These are phyloP conservation scores for Sericinus montela DNA, from an alignment of 2,888 invertebrate species.

Conservation along the genomic window DNA sequence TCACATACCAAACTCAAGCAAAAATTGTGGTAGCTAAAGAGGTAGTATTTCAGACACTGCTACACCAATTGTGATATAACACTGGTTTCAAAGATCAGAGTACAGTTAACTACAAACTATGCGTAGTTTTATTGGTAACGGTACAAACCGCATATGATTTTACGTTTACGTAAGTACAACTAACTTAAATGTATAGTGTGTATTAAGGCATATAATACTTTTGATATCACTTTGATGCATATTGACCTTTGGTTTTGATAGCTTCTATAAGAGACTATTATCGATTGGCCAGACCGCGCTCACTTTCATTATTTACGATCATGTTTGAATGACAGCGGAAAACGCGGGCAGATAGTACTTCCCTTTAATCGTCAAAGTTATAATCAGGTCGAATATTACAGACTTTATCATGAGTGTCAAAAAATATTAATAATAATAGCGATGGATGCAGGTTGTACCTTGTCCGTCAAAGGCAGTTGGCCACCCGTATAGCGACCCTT, in stretches of 20 bases:
- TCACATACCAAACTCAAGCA: too few relatives aligned
- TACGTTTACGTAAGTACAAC: too few relatives aligned
- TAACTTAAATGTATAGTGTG: background rate
- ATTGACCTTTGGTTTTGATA: constrained; percentile 13
- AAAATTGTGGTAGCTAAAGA: too few relatives aligned
- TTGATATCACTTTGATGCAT: constrained; percentile 1
- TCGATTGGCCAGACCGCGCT: constrained; percentile 10
- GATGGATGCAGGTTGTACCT: constrained; percentile 28
- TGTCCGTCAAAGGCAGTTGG: constrained; percentile 33
- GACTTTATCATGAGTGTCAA: constrained; percentile 14
- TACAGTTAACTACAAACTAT: too few relatives aligned
- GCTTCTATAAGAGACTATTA: constrained; percentile 8
- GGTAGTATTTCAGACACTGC: too few relatives aligned
- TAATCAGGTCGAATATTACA: constrained; percentile 6
- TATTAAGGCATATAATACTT: background rate
- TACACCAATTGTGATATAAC: too few relatives aligned
- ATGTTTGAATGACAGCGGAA: constrained; percentile 5
- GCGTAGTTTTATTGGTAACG: too few relatives aligned
- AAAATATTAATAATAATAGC: constrained; percentile 34
- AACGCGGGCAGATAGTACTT: background rate
- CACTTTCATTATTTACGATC: constrained; percentile 11
- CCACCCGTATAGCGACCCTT: constrained; percentile 47
- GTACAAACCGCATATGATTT: too few relatives aligned
- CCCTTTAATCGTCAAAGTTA: background rate
- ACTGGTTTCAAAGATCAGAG: too few relatives aligned